Evolutionary conservation across 1,140 invertebrate genomes (phyloP), one percentile per base, ranked within the genome.

Genomic region (Ladona fulva): DNA sequence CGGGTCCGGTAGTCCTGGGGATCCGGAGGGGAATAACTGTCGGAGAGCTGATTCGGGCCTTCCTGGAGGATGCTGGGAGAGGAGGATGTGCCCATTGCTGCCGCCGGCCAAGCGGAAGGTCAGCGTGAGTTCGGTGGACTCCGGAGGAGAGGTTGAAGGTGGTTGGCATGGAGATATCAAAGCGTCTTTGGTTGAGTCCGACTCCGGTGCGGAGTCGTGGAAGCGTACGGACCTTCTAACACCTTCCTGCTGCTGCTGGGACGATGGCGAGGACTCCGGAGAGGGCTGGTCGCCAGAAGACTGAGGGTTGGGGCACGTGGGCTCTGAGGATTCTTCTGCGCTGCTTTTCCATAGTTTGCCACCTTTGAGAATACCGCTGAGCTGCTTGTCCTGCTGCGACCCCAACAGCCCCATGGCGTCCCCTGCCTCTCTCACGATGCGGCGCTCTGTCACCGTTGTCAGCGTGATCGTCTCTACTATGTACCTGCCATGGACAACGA

Each of bases 41-140:
- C 92, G 86, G 14, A 93, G 91, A 11, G 92, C 92, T 12, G 91
- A 93, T 82, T 93, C 93, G 6, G 91, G 90, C 80, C 89, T 82
- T 3, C 52, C 52, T 3, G 52, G 52, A 16, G 52, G 52, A 22
- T 66, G 52, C 14, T 52, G 89, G 10, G 87, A 86, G n/a, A 90
- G 85, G 12, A 88, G 83, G 7, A 86, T 83, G 44, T 88, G 87
- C 79, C 88, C 89, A 22, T 66, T 66, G 52, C 16, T 19, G 52
- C 52, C 52, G 1, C 52, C 52, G 52, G 52, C 52, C 5, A 90
- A 82, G 81, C 89, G 89, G 79, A 91, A 89, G 8, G 88, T 87
- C 24, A 90, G 82, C 24, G 87, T 88, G 80, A 89, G 83, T 79
- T 89, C 89, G 29, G 85, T 83, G 0, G 83, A 80, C 75, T 87